These are phyloP conservation scores for Prionailurus viverrinus DNA, from an alignment of 2,113 vertebrate species.

Conservation along the genomic window DNA sequence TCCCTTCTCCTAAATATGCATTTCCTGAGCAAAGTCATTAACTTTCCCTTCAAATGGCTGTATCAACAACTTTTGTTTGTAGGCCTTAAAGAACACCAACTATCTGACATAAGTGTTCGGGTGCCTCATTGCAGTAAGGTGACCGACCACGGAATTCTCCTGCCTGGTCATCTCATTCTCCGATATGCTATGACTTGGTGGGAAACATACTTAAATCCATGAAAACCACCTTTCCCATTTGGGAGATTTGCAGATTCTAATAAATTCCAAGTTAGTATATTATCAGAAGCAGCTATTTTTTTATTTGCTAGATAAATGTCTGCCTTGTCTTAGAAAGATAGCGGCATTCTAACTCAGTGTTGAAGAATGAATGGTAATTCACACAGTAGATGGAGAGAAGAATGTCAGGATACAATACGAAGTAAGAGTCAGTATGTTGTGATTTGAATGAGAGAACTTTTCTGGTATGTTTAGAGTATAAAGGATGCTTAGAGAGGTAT, in stretches of 20 bases:
- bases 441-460: background rate
- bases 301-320: background rate
- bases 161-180: background rate
- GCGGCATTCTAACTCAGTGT: background rate
- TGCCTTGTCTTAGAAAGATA: background rate
- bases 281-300: background rate
- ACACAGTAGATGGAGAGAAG: background rate
- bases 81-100: background rate
- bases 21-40: conserved; percentile 54
- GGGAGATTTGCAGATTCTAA: background rate
- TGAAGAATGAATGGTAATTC: background rate
- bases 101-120: background rate
- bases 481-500: background rate
- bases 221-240: background rate
- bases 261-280: background rate
- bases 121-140: background rate
- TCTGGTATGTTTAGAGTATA: background rate
- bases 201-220: conserved; percentile 9
- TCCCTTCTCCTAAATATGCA: conserved; percentile 26
- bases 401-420: background rate
- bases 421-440: background rate
- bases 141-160: background rate
- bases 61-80: conserved; percentile 10
- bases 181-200: background rate
- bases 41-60: background rate